These are phyloP conservation scores for Thinocorus orbignyianus DNA, from an alignment of 2,113 vertebrate genomes.

Conservation along the genomic window DNA sequence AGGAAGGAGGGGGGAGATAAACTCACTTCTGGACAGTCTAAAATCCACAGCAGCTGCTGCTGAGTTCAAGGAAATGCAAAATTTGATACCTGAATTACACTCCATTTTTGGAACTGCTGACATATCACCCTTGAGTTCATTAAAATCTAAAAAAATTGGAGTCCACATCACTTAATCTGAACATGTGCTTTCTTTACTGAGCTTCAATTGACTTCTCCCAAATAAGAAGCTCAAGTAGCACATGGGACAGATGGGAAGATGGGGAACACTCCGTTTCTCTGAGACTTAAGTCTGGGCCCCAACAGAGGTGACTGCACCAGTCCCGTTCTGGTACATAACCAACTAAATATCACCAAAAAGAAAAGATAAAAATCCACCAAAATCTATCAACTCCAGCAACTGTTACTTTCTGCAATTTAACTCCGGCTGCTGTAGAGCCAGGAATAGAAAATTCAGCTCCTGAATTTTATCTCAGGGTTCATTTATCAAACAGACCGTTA, in stretches of 20 bases:
- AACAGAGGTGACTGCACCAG: neutral
- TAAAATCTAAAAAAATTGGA: neutral
- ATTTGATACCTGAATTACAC: neutral
- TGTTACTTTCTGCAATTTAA: neutral
- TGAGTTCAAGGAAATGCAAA: conserved; percentile 12
- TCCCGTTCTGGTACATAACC: neutral
- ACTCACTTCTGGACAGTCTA: neutral
- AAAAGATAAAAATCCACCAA: neutral
- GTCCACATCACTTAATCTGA: neutral
- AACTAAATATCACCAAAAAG: neutral
- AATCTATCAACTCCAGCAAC: neutral
- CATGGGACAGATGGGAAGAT: neutral
- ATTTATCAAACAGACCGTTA: neutral
- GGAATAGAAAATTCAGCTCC: neutral
- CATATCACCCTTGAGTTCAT: neutral
- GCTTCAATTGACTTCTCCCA: neutral
- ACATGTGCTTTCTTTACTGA: neutral
- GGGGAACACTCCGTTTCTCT: neutral
- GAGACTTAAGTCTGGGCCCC: neutral
- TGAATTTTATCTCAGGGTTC: neutral
- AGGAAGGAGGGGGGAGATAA: neutral
- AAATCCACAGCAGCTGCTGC: conserved; percentile 30
- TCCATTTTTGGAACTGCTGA: neutral
- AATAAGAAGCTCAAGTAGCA: neutral
- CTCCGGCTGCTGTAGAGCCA: neutral